Evolutionary conservation across 1,140 invertebrate species (phyloP).

Genomic region (Ostrea denselamellosa): DNA sequence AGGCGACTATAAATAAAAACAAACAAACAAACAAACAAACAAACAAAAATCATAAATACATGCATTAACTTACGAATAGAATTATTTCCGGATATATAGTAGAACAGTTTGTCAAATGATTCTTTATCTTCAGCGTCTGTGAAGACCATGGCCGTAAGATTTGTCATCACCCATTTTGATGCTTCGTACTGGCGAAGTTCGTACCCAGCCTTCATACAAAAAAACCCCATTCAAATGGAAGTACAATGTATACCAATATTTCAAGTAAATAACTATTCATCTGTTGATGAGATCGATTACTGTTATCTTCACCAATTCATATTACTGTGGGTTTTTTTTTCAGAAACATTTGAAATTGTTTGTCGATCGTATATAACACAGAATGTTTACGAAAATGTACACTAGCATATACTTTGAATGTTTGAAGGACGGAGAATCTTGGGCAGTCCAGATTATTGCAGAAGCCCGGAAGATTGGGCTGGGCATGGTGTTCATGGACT

Average conservation of each 20-base stretch:
- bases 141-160: constrained; percentile 60
- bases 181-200: constrained; percentile 71
- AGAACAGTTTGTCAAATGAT: constrained; percentile 72
- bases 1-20: too few species aligned
- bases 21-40: too few species aligned
- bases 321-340: too few species aligned
- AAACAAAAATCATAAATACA: background rate
- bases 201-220: constrained; percentile 57
- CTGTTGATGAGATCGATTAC: too few species aligned
- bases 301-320: too few species aligned
- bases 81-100: constrained; percentile 75
- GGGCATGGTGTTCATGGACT: background rate
- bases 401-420: constrained; percentile 49
- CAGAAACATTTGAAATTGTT: too few species aligned
- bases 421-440: constrained; percentile 49
- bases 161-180: constrained; percentile 72
- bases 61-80: constrained; percentile 55
- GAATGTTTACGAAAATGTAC: too few species aligned
- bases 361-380: too few species aligned
- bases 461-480: constrained; percentile 42
- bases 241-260: too few species aligned
- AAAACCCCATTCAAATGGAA: background rate
- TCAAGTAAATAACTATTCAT: background rate
- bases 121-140: constrained; percentile 55
- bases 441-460: constrained; percentile 59